Base-by-base conservation (phyloP, 2,797 vertebrate species). In the Sebastes trivittatus region DNA sequence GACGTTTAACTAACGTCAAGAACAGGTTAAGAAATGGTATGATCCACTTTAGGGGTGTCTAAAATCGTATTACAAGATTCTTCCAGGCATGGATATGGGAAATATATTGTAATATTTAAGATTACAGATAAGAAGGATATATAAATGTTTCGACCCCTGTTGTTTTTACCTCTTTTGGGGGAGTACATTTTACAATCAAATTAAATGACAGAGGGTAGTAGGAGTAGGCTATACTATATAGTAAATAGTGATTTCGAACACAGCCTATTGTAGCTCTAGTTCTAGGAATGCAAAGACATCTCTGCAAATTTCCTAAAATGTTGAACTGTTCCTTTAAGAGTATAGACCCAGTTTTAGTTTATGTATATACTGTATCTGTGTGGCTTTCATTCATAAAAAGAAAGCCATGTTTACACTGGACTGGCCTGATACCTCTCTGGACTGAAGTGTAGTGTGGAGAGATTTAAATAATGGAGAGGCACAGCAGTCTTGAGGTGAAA, bases 401-500 rank as follows among this genome's bases (percentile, higher is more conserved):
- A 36, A 27, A 32, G 14, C 4, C 5, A 10, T 75, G 32, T 80
- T 65, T 79, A 52, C 10, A 3, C 29, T 46, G n/a, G 14, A 20
- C 58, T 72, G 62, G 71, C 10, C 25, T 30, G 22, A 72, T 65
- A 54, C n/a, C 32, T 29, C 46, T 77, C 49, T 27, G 32, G 66
- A 38, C 58, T 81, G 29, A 83, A 32, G 32, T 75, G 68, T 27
- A 59, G 64, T 61, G 20, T 65, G 23, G 23, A 79, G 56, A 62
- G 59, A 63, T 79, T 69, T 87, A 52, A 87, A 89, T 87, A 84
- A 90, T 80, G 52, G 74, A 91, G 42, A 77, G 46, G 60, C 55
- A 32, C 42, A 79, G 63, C 56, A 52, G 65, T 42, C 66, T 59
- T 52, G 61, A 70, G 81, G 83, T 88, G 77, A 88, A 86, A 84